Percentiles rank a stretch among this genome's conserved stretches.
Conservation (phyloP, 2,113 vertebrate genomes). For the Prolemur simus region DNA sequence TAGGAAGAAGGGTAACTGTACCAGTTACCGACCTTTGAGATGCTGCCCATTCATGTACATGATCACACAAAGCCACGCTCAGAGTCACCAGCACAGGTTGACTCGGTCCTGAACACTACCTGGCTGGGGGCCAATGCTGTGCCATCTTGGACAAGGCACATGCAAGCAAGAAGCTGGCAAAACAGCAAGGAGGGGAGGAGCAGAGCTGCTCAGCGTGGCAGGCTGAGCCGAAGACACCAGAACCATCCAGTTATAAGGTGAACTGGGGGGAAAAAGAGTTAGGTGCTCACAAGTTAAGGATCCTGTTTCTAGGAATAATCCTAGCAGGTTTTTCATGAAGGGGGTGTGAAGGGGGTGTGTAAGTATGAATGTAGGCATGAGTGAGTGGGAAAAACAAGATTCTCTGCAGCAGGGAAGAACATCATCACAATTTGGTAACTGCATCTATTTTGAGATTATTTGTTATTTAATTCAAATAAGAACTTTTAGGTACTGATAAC, state of each 20-base stretch:
- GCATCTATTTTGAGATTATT: neutral
- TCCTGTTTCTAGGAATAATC: neutral
- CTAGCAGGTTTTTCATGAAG: neutral
- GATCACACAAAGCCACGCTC: neutral
- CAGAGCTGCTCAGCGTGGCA: neutral
- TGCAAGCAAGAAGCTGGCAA: neutral
- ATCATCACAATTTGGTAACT: neutral
- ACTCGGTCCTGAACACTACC: accelerated
- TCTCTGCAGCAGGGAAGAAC: neutral
- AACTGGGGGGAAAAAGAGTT: neutral
- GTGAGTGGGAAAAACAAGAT: neutral
- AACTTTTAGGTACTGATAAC: neutral
- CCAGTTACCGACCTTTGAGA: neutral
- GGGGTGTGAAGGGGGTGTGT: accelerated
- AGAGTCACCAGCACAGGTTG: too few species aligned
- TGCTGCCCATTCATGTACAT: neutral
- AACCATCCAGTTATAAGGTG: accelerated
- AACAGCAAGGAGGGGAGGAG: accelerated
- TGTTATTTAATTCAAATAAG: neutral
- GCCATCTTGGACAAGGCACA: neutral
- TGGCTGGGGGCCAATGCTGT: accelerated
- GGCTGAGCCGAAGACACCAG: neutral
- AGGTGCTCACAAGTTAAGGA: neutral
- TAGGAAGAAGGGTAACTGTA: neutral
- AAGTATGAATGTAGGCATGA: accelerated